phyloP scores from a whole-genome alignment of 2,888 invertebrate species.

The Prosapia bicincta region DNA sequence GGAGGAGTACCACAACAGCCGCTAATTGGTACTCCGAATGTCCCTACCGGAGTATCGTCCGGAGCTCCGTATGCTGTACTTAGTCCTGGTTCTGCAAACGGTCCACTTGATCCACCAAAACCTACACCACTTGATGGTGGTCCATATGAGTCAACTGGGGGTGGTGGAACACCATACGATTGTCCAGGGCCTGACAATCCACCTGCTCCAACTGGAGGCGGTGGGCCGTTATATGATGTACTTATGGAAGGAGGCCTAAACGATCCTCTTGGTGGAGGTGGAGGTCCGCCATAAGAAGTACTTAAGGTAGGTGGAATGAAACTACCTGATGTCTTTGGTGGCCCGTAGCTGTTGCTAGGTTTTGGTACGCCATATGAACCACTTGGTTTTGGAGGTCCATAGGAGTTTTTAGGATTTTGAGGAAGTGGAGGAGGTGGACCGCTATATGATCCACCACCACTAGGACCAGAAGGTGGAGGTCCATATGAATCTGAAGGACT shows the following conservation, averaged over 20 bases:
- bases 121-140: conserved; percentile 44
- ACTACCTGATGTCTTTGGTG: conserved; percentile 36
- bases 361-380: conserved; percentile 28
- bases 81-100: conserved; percentile 45
- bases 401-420: conserved; percentile 12
- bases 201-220: conserved; percentile 9
- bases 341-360: conserved; percentile 18
- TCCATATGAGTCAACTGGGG: conserved; percentile 41
- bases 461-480: conserved; percentile 21
- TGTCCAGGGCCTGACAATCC: conserved; percentile 13
- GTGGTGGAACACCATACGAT: conserved; percentile 34
- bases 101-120: conserved; percentile 31
- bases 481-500: conserved; percentile 26
- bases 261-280: conserved; percentile 17
- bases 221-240: conserved; percentile 14
- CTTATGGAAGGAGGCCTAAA: not conserved
- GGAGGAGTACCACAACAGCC: conserved; percentile 48
- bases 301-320: not conserved
- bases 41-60: conserved; percentile 53
- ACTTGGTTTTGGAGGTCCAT: conserved; percentile 21
- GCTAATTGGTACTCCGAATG: conserved; percentile 59
- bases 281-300: conserved; percentile 19
- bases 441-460: conserved; percentile 14
- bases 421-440: conserved; percentile 27
- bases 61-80: conserved; percentile 17